phyloP scores from a whole-genome alignment of 2,113 vertebrate genomes.

The Myrmophylax atrothorax region DNA sequence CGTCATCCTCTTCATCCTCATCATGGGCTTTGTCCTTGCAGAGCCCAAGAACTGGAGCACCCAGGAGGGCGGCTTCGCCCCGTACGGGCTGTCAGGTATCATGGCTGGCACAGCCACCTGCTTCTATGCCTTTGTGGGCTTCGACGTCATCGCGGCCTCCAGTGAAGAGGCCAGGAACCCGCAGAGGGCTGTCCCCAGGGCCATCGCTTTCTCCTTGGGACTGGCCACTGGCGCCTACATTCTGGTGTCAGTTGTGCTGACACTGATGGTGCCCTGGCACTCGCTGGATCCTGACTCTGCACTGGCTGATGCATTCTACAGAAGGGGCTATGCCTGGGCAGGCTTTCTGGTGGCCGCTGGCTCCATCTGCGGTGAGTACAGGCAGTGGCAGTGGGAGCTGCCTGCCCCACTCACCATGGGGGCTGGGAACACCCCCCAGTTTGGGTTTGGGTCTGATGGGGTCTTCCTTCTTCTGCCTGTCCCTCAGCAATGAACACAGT shows the following conservation, averaged over 20 bases:
- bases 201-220: slow-evolving; percentile 86
- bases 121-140: slow-evolving; percentile 95
- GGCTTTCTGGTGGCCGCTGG: slow-evolving; percentile 90
- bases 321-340: slow-evolving; percentile 92
- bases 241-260: slow-evolving; percentile 90
- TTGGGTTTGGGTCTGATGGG: not conserved
- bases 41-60: slow-evolving; percentile 89
- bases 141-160: slow-evolving; percentile 93
- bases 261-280: slow-evolving; percentile 94
- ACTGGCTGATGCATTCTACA: slow-evolving; percentile 91
- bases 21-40: slow-evolving; percentile 89
- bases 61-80: slow-evolving; percentile 89
- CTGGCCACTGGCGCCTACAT: slow-evolving; percentile 88
- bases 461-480: not conserved
- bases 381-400: not conserved
- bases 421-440: not conserved
- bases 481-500: slow-evolving; percentile 93
- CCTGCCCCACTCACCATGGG: fast-evolving
- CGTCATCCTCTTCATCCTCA: slow-evolving; percentile 86
- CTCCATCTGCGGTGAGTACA: slow-evolving; percentile 92
- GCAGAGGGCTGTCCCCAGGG: slow-evolving; percentile 85
- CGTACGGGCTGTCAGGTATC: slow-evolving; percentile 89
- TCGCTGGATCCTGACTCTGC: slow-evolving; percentile 89
- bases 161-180: slow-evolving; percentile 94
- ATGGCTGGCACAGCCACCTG: slow-evolving; percentile 93